These are phyloP conservation scores for Helogale parvula DNA, from an alignment of 2,113 vertebrate species.

Conservation along the genomic window DNA sequence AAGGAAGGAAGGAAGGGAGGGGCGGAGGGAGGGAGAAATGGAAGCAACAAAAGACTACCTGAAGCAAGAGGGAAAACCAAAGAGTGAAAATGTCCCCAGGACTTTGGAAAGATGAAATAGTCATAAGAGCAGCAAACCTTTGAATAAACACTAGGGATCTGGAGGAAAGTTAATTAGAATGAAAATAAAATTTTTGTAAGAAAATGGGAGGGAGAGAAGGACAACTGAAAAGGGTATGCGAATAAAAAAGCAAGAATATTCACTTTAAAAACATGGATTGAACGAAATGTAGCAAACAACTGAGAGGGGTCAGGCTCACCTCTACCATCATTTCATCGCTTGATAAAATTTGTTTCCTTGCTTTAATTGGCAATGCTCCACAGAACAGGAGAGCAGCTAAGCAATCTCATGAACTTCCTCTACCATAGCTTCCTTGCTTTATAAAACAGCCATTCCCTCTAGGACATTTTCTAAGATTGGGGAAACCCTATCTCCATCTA, in stretches of 20 bases:
- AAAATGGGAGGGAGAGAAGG: neutral
- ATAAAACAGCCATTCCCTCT: neutral
- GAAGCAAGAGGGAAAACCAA: conserved; percentile 57
- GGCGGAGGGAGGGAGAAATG: neutral
- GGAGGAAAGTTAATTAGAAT: conserved; percentile 43
- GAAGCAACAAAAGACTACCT: conserved; percentile 33
- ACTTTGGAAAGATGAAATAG: neutral
- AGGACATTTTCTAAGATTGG: neutral
- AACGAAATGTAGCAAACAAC: neutral
- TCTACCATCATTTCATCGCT: neutral
- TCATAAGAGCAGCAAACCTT: conserved; percentile 12
- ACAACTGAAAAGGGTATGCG: conserved; percentile 23
- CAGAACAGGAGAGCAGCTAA: neutral
- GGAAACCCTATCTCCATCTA: neutral
- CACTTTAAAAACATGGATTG: neutral
- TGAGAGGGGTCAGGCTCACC: neutral
- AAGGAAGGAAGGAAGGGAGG: neutral
- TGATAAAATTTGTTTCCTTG: neutral
- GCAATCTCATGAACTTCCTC: neutral
- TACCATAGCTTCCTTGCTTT: neutral
- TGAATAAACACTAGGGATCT: conserved; percentile 15
- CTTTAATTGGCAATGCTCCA: neutral
- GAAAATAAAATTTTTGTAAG: conserved; percentile 39
- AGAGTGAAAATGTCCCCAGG: neutral
- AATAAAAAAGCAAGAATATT: conserved; percentile 12